Percentiles rank a stretch among this genome's conserved stretches.
These are phyloP conservation scores for Sphaerodactylus townsendi DNA, from an alignment of 2,113 vertebrate species.

Conservation along the genomic window DNA sequence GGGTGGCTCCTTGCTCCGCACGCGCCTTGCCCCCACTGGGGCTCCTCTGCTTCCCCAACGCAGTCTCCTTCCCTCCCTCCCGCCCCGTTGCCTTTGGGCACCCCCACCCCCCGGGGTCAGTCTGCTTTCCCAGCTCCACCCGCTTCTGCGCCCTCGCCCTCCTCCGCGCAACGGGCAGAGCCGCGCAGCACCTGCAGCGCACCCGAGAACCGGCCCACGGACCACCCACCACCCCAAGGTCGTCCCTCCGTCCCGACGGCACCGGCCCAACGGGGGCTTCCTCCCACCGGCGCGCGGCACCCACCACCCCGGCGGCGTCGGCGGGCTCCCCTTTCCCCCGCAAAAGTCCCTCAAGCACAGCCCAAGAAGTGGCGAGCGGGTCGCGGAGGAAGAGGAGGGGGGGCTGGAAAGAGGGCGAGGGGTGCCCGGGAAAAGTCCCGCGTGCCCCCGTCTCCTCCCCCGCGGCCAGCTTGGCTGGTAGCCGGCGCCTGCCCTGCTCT, in stretches of 20 bases:
- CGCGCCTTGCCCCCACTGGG: background rate
- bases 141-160: background rate
- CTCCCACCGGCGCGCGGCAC: no score
- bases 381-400: background rate
- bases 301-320: no score
- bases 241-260: background rate
- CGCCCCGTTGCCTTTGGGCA: no score
- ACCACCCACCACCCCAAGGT: background rate
- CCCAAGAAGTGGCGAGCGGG: background rate
- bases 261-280: background rate
- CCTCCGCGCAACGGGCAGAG: background rate
- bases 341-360: background rate
- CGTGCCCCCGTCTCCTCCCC: background rate
- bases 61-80: background rate
- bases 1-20: background rate
- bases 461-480: background rate
- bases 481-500: background rate
- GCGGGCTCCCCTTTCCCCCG: no score
- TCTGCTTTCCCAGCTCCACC: no score
- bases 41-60: background rate
- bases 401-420: background rate
- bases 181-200: no score
- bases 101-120: no score
- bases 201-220: background rate
- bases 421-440: slow-evolving; percentile 24